Evolutionary conservation across 2,888 invertebrate species (phyloP).

Genomic region (Chymomyza procnemis): DNA sequence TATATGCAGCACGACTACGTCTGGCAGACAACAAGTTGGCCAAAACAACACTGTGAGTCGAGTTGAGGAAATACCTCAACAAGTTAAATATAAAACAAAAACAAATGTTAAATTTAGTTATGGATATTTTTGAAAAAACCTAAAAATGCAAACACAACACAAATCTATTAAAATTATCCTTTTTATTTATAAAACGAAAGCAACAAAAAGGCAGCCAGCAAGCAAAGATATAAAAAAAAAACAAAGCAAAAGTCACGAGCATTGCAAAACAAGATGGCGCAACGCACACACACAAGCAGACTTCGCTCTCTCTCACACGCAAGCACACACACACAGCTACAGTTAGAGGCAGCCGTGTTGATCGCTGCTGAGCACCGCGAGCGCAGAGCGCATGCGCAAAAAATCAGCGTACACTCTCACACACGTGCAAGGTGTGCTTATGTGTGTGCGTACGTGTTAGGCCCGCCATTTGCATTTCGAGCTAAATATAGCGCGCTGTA

Average conservation of each 20-base stretch:
- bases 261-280: conserved; percentile 24
- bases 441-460: conserved; percentile 22
- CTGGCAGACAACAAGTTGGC: conserved; percentile 48
- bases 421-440: conserved; percentile 19
- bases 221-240: background rate
- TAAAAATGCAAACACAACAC: background rate
- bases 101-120: conserved; percentile 71
- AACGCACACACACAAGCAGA: conserved; percentile 2
- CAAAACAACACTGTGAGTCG: conserved; percentile 48
- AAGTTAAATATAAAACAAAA: conserved; percentile 70
- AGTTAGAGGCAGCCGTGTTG: conserved; percentile 32
- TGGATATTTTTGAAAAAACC: conserved; percentile 51
- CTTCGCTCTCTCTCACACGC: background rate
- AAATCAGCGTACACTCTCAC: background rate
- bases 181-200: conserved; percentile 18
- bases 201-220: conserved; percentile 3
- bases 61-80: conserved; percentile 3
- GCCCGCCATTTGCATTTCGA: conserved; percentile 68
- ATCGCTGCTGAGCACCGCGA: too few relatives aligned
- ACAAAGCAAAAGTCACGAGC: background rate
- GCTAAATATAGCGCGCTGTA: conserved; percentile 60
- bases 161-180: conserved; percentile 18
- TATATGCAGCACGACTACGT: background rate
- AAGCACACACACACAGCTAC: conserved; percentile 10
- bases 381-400: conserved; percentile 50